phyloP scores from a whole-genome alignment of 2,888 invertebrate species.

The Cephalotes varians region DNA sequence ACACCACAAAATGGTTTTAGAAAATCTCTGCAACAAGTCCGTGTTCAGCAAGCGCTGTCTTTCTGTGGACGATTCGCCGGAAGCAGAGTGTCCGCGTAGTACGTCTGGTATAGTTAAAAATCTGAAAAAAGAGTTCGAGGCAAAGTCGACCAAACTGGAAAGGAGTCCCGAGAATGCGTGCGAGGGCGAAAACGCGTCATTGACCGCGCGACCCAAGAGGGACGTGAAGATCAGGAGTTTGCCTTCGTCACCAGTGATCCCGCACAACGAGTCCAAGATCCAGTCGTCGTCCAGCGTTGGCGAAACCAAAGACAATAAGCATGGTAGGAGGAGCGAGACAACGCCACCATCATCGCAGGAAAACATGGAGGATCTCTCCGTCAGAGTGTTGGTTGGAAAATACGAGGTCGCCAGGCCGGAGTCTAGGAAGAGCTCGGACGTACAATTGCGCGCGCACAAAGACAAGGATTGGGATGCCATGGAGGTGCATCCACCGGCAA shows the following conservation, averaged over 20 bases:
- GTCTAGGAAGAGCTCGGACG: slow-evolving; percentile 76
- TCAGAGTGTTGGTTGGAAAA: slow-evolving; percentile 91
- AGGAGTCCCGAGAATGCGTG: slow-evolving; percentile 77
- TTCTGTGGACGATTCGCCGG: slow-evolving; percentile 84
- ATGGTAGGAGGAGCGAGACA: slow-evolving; percentile 66
- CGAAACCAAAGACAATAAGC: slow-evolving; percentile 77
- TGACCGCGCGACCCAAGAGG: slow-evolving; percentile 74
- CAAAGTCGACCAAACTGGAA: slow-evolving; percentile 87
- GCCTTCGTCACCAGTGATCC: slow-evolving; percentile 88
- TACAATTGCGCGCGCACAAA: slow-evolving; percentile 78
- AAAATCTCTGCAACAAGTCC: slow-evolving; percentile 85
- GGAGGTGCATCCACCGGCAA: slow-evolving; percentile 82
- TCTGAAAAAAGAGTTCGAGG: slow-evolving; percentile 95
- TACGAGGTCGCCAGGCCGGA: slow-evolving; percentile 88
- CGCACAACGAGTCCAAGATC: slow-evolving; percentile 86
- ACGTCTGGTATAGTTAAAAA: slow-evolving; percentile 93
- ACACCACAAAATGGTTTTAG: slow-evolving; percentile 87
- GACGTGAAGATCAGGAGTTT: slow-evolving; percentile 82
- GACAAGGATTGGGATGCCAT: slow-evolving; percentile 77
- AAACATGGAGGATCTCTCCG: slow-evolving; percentile 89
- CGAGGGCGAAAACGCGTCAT: slow-evolving; percentile 58
- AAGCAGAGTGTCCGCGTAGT: slow-evolving; percentile 83
- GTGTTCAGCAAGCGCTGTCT: slow-evolving; percentile 81
- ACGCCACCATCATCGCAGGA: slow-evolving; percentile 65
- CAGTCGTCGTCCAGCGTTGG: slow-evolving; percentile 76